Conservation (phyloP, 2,888 invertebrate genomes). For the Idaea aversata region DNA sequence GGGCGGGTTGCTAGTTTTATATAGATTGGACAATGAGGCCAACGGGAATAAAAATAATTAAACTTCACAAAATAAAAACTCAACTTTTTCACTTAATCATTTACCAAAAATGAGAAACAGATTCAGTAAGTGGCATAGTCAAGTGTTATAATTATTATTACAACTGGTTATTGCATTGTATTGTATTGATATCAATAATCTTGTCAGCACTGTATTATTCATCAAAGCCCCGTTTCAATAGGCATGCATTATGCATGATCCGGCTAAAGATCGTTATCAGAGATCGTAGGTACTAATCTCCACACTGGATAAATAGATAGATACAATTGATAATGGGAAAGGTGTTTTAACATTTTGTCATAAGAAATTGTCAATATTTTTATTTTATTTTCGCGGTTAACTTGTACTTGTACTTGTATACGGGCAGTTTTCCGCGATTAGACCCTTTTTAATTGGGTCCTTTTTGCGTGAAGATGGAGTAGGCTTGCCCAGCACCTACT, state of each 20-base stretch:
- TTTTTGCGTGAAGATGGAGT: too few species aligned
- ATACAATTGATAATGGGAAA: not conserved
- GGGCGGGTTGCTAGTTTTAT: too few species aligned
- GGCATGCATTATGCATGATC: slow-evolving; percentile 40
- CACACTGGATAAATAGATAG: slow-evolving; percentile 15
- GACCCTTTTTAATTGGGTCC: too few species aligned
- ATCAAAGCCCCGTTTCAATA: slow-evolving; percentile 34
- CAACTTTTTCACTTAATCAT: too few species aligned
- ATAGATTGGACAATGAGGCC: too few species aligned
- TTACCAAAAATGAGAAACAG: not conserved
- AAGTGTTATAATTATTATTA: slow-evolving; percentile 10
- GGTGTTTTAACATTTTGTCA: not conserved
- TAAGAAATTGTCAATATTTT: too few species aligned
- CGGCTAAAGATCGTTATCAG: not conserved
- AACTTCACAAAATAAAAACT: too few species aligned
- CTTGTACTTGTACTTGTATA: too few species aligned
- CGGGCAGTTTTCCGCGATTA: too few species aligned
- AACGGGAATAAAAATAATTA: too few species aligned
- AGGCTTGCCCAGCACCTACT: too few species aligned
- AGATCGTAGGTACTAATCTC: slow-evolving; percentile 33
- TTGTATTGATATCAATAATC: slow-evolving; percentile 35
- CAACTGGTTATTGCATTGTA: slow-evolving; percentile 17
- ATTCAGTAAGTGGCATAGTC: slow-evolving; percentile 5
- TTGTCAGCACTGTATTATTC: slow-evolving; percentile 39
- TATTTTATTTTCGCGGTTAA: too few species aligned